Base-by-base conservation (phyloP, 2,888 invertebrate genomes). In the Neoaliturus tenellus region DNA sequence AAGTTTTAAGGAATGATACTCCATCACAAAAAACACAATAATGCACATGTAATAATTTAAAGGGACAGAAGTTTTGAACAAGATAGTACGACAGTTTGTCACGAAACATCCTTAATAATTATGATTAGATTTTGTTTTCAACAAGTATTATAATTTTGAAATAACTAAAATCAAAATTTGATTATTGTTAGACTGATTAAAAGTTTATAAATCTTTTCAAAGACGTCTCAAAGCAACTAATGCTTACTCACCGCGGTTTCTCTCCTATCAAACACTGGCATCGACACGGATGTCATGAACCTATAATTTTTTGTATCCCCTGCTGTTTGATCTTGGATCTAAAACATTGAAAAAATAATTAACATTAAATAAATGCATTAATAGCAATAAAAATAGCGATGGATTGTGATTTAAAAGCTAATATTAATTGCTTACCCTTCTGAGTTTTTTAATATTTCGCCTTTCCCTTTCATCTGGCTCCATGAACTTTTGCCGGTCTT, bases 241-340 rank as follows among this genome's bases (percentile, higher is more conserved):
- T 3, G 17, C n/a, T 35, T 58, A 84, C 87, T 87, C 85, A 88
- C 88, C 85, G 86, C 87, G 78, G 85, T 84, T 55, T 87, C 86
- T 84, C 87, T 85, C 84, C 93, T 93, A 91, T 98, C 96, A 89
- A 97, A 98, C 0, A 98, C 98, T 0, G 99, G 98, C 71, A 97
- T 96, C 5, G 98, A 96, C 28, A 98, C 97, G 0, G 98, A 97
- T 51, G 97, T 97, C 91, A 98, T 94, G 85, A 98, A 91, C 85
- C 96, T 94, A 86, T 93, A 93, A 35, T 92, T 82, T 48, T 84
- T 80, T 28, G 85, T 71, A 25, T 84, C 85, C 41, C 85, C 83
- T 44, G 82, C 35, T 25, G 84, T 83, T 51, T 84, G 83, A 81
- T 86, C 86, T 82, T 86, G 85, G 81, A 78, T 67, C 84, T 84